Evolutionary conservation across 2,113 vertebrate species (phyloP), one percentile per base, ranked within the genome.

Genomic region (Candoia aspera): DNA sequence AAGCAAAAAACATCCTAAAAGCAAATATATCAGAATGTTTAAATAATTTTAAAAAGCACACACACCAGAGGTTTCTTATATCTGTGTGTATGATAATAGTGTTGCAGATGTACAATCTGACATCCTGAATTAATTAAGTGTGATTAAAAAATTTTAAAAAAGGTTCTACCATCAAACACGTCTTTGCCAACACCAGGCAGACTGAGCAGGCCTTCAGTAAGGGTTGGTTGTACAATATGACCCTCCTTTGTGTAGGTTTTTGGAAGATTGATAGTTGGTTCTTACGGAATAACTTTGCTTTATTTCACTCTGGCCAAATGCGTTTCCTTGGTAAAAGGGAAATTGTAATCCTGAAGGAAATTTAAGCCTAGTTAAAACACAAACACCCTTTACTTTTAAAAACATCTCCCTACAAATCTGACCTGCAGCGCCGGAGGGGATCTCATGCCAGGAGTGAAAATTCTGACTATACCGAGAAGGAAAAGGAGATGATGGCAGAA

Each of bases 371-470:
- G 29, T 53, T 15, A 60, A 60, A 85, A 17, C 6, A 42, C 26
- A n/a, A 53, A 23, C 24, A 11, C 17, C 26, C 21, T 12, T 42
- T 24, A 23, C 15, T 17, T 68, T 26, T 15, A 37, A 73, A 59
- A 24, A 21, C 13, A 42, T 55, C 6, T 83, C 46, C 53, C 29
- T 23, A 12, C 19, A 37, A 17, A 26, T 90, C 59, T 8, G 73
- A 19, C 68, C 26, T 46, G 84, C 94, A 94, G 84, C 68, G 62
- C 83, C 15, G 6, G 55, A 93, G 58, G 59, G 89, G 6, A 15
- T 0, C 9, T 53, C 49, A 19, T 0, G 46, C 4, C 0, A 15
- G 33, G 85, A 58, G 0, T 0, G 1, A 1, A 0, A 0, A 0
- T 24, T 58, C 0, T 0, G 95, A 96, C 0, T 1, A 68, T 2